Evolutionary conservation across 2,797 vertebrate genomes (phyloP).

Genomic region (Tragelaphus eurycerus): DNA sequence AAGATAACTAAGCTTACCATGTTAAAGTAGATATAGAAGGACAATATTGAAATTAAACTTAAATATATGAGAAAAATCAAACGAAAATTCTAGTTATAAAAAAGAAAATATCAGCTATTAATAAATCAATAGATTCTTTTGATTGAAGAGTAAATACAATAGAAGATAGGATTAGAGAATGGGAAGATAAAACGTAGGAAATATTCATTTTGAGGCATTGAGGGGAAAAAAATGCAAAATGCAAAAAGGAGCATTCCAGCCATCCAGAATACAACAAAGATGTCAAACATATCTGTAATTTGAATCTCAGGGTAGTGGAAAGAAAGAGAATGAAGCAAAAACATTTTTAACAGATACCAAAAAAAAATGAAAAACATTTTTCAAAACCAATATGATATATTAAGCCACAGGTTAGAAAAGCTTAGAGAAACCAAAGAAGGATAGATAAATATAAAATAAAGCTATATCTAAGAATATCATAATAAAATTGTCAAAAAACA

Average conservation of each 20-base stretch:
- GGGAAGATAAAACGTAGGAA: not conserved
- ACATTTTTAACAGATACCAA: not conserved
- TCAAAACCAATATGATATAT: not conserved
- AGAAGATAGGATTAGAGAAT: slow-evolving; percentile 20
- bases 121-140: not conserved
- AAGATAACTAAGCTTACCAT: not conserved
- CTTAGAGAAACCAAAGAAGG: not conserved
- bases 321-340: not conserved
- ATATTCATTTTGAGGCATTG: not conserved
- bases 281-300: not conserved
- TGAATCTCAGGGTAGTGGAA: not conserved
- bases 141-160: slow-evolving; percentile 10
- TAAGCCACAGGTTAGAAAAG: not conserved
- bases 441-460: not conserved
- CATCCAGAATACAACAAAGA: not conserved
- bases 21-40: not conserved
- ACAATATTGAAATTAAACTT: not conserved
- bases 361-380: not conserved
- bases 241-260: not conserved
- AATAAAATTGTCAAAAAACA: not conserved
- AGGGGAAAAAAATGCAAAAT: not conserved
- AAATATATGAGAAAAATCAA: not conserved
- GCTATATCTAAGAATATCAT: not conserved
- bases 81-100: not conserved
- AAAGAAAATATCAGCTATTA: not conserved